Evolutionary conservation across 2,113 vertebrate species (phyloP).

Genomic region (Triplophysa tibetana): DNA sequence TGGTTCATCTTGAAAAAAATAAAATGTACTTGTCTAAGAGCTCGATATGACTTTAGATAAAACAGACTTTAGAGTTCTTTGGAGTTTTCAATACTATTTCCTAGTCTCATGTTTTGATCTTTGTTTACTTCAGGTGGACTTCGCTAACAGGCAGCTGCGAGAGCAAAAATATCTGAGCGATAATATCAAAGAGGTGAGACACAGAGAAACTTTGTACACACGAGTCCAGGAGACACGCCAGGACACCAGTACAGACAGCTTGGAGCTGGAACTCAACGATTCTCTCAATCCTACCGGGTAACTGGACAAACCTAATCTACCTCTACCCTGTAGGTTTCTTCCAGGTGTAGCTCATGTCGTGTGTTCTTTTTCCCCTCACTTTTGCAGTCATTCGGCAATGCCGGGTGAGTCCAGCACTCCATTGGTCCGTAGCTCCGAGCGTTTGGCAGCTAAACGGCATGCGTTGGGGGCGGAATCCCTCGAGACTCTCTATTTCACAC

Average conservation of each 20-base stretch:
- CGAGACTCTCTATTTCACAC: slow-evolving; percentile 89
- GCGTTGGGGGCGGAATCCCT: slow-evolving; percentile 74
- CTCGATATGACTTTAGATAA: too few species aligned
- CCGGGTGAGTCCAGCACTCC: slow-evolving; percentile 71
- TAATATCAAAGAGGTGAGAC: slow-evolving; percentile 63
- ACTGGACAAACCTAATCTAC: not conserved
- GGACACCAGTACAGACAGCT: slow-evolving; percentile 81
- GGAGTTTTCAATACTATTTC: too few species aligned
- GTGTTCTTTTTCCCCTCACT: not conserved
- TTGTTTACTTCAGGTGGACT: slow-evolving; percentile 72
- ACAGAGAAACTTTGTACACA: slow-evolving; percentile 45
- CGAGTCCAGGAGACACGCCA: slow-evolving; percentile 58
- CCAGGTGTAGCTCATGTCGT: not conserved
- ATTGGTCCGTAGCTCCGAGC: slow-evolving; percentile 71
- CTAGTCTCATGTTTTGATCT: not conserved
- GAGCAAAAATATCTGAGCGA: slow-evolving; percentile 70
- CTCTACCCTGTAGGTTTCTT: not conserved
- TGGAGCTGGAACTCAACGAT: slow-evolving; percentile 81
- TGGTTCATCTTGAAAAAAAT: too few species aligned
- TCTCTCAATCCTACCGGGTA: slow-evolving; percentile 79
- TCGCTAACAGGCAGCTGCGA: slow-evolving; percentile 77
- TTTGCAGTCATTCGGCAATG: slow-evolving; percentile 68
- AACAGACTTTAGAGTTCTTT: too few species aligned
- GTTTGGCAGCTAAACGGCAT: slow-evolving; percentile 67
- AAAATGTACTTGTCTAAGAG: too few species aligned